Percentiles rank a stretch among this genome's conserved stretches.
These are phyloP conservation scores for Caenorhabditis uteleia DNA, from an alignment of 2,888 invertebrate genomes.

Conservation along the genomic window DNA sequence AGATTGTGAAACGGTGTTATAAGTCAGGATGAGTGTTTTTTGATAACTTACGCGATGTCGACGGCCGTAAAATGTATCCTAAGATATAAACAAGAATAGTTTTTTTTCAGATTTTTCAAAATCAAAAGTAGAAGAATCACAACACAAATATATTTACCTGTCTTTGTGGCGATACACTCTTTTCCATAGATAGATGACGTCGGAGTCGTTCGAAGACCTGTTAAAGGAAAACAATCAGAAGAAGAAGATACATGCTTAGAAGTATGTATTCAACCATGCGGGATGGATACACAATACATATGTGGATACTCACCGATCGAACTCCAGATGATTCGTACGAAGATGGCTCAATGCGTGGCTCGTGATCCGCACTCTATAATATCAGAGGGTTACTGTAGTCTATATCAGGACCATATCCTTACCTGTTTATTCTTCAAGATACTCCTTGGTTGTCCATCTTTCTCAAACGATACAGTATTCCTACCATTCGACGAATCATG, in stretches of 20 bases:
- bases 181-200: slow-evolving; percentile 63
- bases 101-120: not conserved
- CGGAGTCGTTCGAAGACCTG: slow-evolving; percentile 55
- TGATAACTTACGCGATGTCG: slow-evolving; percentile 34
- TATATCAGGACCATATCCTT: not conserved
- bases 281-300: not conserved
- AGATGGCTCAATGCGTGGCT: slow-evolving; percentile 40
- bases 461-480: slow-evolving; percentile 38
- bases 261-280: not conserved
- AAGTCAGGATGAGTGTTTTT: too few relatives aligned
- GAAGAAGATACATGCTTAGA: slow-evolving; percentile 1
- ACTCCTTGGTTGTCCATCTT: slow-evolving; percentile 48
- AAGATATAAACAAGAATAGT: slow-evolving; percentile 6
- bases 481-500: slow-evolving; percentile 58
- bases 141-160: slow-evolving; percentile 20
- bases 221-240: slow-evolving; percentile 16
- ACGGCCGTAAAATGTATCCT: slow-evolving; percentile 33
- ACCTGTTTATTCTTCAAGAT: slow-evolving; percentile 68
- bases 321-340: slow-evolving; percentile 36
- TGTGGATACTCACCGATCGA: slow-evolving; percentile 27
- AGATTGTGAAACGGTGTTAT: too few relatives aligned
- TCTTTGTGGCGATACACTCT: slow-evolving; percentile 53
- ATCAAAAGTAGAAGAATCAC: slow-evolving; percentile 1
- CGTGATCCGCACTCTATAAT: slow-evolving; percentile 49
- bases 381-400: not conserved